Base-by-base conservation (phyloP, 2,888 invertebrate species). In the Erebia aethiops region DNA sequence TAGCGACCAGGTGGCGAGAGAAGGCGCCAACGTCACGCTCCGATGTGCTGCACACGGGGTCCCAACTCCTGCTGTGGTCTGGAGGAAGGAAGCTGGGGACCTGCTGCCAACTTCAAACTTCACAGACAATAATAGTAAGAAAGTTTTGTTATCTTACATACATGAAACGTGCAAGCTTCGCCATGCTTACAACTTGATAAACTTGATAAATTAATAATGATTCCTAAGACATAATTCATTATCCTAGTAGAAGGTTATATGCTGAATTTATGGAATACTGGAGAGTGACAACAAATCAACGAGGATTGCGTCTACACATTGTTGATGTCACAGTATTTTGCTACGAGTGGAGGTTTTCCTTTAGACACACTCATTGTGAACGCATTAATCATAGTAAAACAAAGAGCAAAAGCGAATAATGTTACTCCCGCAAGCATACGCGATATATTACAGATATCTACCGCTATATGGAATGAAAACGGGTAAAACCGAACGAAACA, bases 21-120 rank as follows among this genome's bases (percentile, higher is more conserved):
- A 98, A 87, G 98, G 98, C 26, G 96, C 96, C 76, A 98, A 97
- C 82, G 97, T 98, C 68, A 97, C 96, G 71, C 94, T 98, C 68
- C 94, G 96, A 16, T 98, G 98, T 85, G 97, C 97, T 14, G 98
- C 98, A 0, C 97, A 96, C 68, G 98, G 98, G 7, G 96, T 97
- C 18, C 98, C 98, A 0, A 93, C 95, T 67, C 98, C 98, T 0
- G 95, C 95, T 14, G 97, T 98, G 76, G 97, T 96, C 70, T 98
- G 98, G 98, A 94, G 97, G 75, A 94, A 97, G 54, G 98, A 98
- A 87, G 96, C 96, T 71, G 96, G 96, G 21, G 95, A 95, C 61
- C 91, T 95, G 54, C 94, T 96, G 73, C 94, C 94, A 54, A 91
- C 93, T 16, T 80, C 85, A 18, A 92, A 92, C 79, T 92, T 92